A percentile compares a stretch with the other conserved stretches of the same genome.
phyloP scores from a whole-genome alignment of 2,113 vertebrate genomes.

The Pleuronectes platessa region DNA sequence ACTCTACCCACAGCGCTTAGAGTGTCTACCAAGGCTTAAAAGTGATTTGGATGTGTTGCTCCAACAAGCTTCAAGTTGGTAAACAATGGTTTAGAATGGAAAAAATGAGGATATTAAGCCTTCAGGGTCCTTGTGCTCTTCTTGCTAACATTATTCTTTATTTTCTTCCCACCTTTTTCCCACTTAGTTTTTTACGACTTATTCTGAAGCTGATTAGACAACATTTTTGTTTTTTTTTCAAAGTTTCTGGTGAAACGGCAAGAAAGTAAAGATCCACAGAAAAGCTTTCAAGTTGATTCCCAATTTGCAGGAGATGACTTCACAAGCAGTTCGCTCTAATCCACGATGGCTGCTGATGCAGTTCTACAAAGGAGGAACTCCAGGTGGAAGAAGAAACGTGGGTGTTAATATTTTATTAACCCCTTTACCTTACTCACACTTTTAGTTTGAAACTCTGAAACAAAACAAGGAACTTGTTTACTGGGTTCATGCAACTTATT shows the following conservation, averaged over 20 bases:
- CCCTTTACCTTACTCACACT: background rate
- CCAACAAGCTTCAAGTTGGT: slow-evolving; percentile 8
- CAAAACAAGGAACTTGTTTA: no score
- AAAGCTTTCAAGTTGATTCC: background rate
- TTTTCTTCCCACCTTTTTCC: background rate
- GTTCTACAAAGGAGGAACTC: background rate
- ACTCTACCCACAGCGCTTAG: slow-evolving; percentile 12
- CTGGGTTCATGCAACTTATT: no score
- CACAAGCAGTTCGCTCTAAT: background rate
- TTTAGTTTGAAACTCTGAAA: background rate
- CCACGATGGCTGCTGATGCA: background rate
- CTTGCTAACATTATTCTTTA: background rate
- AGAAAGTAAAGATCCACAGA: background rate
- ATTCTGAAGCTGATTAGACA: slow-evolving; percentile 10
- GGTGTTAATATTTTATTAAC: background rate
- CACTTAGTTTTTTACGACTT: background rate
- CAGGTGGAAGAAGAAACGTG: background rate
- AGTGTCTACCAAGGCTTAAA: slow-evolving; percentile 14
- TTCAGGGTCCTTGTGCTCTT: background rate
- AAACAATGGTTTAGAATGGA: slow-evolving; percentile 19
- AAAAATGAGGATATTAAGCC: slow-evolving; percentile 4
- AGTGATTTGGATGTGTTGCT: slow-evolving; percentile 25
- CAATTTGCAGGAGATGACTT: background rate
- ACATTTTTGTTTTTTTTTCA: background rate
- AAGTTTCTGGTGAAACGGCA: background rate